These are phyloP conservation scores for Acanthaster planci DNA, from an alignment of 35 echinoderm and acorn worm species.

Conservation along the genomic window DNA sequence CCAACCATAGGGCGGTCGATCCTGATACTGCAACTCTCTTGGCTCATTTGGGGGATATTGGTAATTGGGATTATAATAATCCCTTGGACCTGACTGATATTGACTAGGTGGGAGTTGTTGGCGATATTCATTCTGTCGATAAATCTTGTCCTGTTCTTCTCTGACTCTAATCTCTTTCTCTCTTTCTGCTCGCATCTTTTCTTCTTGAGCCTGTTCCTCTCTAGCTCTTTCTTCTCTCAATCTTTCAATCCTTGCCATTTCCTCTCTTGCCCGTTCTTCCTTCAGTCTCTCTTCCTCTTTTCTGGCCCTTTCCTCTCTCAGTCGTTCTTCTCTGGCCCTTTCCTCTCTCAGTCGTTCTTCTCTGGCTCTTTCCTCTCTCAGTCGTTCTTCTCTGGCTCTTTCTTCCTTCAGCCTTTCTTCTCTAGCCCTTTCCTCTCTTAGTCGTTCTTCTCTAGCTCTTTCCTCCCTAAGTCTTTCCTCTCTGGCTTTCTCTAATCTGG, in stretches of 20 bases:
- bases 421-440: constrained; percentile 3
- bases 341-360: neutral
- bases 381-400: neutral
- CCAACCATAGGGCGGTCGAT: neutral
- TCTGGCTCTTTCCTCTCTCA: neutral
- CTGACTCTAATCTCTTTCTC: neutral
- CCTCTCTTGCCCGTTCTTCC: neutral
- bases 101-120: neutral
- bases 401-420: neutral
- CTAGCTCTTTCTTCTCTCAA: neutral
- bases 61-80: neutral
- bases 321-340: neutral
- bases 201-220: neutral
- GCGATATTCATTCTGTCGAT: neutral
- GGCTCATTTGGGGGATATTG: neutral
- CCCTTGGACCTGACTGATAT: neutral
- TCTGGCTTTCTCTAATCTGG: neutral
- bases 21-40: constrained; percentile 1
- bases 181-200: neutral
- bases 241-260: neutral
- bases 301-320: neutral
- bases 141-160: neutral
- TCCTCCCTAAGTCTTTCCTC: neutral
- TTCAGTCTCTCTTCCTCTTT: constrained; percentile 4
- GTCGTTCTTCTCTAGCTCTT: constrained; percentile 1